Percentiles rank a stretch among this genome's conserved stretches.
phyloP scores from a whole-genome alignment of 2,888 invertebrate genomes.

The Deroplatys truncata region DNA sequence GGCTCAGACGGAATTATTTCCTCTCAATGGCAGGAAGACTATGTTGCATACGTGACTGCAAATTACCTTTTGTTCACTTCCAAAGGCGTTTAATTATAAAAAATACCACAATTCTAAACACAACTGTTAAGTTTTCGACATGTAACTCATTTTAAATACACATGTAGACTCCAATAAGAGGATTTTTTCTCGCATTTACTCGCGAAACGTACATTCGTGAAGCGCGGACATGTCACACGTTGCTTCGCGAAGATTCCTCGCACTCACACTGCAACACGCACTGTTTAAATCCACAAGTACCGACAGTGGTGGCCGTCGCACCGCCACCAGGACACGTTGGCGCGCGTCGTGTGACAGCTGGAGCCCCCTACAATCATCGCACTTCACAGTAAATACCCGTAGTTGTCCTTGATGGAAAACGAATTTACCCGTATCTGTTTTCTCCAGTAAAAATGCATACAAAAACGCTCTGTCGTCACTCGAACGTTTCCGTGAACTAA shows the following conservation, averaged over 20 bases:
- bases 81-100: neutral
- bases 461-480: neutral
- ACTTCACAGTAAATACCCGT: neutral
- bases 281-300: neutral
- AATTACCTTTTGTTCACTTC: neutral
- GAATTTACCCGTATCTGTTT: neutral
- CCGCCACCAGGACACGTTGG: neutral
- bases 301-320: neutral
- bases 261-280: neutral
- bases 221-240: neutral
- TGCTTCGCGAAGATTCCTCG: neutral
- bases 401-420: neutral
- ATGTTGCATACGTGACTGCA: too few species aligned
- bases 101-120: neutral
- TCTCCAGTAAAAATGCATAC: neutral
- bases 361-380: neutral
- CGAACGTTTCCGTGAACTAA: neutral
- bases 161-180: neutral
- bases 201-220: neutral
- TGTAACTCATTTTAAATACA: neutral
- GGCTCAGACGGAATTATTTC: neutral
- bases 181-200: neutral
- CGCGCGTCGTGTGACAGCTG: neutral
- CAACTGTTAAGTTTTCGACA: neutral
- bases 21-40: neutral